Percentiles rank a stretch among this genome's conserved stretches.
phyloP scores from a whole-genome alignment of 1,140 invertebrate species.

The Aphelenchoides besseyi region DNA sequence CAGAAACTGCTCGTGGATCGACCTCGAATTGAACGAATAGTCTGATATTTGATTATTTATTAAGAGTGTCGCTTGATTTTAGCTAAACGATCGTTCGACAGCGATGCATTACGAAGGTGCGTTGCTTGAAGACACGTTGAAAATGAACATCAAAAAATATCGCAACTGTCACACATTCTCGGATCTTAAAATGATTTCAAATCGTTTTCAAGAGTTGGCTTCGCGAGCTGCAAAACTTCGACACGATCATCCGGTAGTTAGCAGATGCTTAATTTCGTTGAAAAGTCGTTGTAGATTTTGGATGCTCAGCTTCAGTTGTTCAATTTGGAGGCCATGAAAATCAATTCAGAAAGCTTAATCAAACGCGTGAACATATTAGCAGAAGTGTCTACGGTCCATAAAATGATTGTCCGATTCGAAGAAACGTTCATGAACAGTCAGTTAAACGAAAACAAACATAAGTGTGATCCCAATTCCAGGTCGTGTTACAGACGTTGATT shows the following conservation, averaged over 20 bases:
- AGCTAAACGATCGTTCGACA: conserved; percentile 32
- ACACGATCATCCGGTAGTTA: conserved; percentile 30
- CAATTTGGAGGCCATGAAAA: conserved; percentile 26
- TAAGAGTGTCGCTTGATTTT: conserved; percentile 14
- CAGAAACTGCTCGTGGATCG: conserved; percentile 33
- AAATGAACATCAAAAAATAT: conserved; percentile 33
- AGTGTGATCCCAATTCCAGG: too few species aligned
- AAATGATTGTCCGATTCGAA: conserved; percentile 31
- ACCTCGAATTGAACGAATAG: conserved; percentile 30
- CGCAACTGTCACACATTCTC: conserved; percentile 31
- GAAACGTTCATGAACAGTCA: conserved; percentile 39
- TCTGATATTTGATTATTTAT: neutral
- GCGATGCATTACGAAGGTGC: conserved; percentile 36
- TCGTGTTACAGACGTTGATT: conserved; percentile 29
- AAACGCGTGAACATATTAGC: conserved; percentile 22
- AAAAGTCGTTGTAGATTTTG: conserved; percentile 15
- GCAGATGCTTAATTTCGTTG: neutral
- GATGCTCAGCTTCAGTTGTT: conserved; percentile 24
- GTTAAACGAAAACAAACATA: conserved; percentile 9
- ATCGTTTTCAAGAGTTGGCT: conserved; percentile 28
- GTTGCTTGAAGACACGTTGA: conserved; percentile 32
- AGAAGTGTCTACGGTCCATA: conserved; percentile 36
- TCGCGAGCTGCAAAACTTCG: neutral
- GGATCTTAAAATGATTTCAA: conserved; percentile 30
- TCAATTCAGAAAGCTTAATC: conserved; percentile 25